phyloP scores from a whole-genome alignment of 1,140 invertebrate genomes.

The Theocolax elegans region DNA sequence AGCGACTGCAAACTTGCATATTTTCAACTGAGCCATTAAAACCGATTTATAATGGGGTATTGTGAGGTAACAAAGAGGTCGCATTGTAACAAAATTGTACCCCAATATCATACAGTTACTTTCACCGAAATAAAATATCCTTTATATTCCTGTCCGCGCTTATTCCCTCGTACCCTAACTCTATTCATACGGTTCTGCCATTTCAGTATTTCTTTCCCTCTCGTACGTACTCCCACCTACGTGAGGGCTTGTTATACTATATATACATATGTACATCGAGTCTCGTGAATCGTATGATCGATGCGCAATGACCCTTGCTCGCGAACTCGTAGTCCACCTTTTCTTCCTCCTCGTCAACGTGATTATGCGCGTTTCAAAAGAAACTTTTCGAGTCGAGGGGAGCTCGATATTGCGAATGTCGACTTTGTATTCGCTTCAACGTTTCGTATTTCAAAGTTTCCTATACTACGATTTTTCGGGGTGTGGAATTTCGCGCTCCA shows the following conservation, averaged over 20 bases:
- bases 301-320: slow-evolving; percentile 39
- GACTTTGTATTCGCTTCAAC: no score
- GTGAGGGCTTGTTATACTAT: background rate
- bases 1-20: background rate
- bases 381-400: no score
- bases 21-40: slow-evolving; percentile 19
- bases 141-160: no score
- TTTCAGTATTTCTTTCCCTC: background rate
- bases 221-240: background rate
- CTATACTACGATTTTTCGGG: no score
- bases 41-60: slow-evolving; percentile 15
- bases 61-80: slow-evolving; percentile 25
- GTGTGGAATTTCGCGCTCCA: no score
- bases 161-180: slow-evolving; percentile 2
- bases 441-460: no score
- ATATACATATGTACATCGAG: background rate
- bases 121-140: slow-evolving; percentile 27
- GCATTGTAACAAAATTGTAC: slow-evolving; percentile 38
- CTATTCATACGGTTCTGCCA: slow-evolving; percentile 26
- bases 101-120: slow-evolving; percentile 36
- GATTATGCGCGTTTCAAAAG: slow-evolving; percentile 5
- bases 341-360: background rate
- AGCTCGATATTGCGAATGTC: no score
- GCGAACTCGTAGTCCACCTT: background rate
- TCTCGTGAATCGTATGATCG: slow-evolving; percentile 37